Evolutionary conservation across 2,113 vertebrate genomes (phyloP), one percentile per base, ranked within the genome.

Genomic region (Gavialis gangeticus): DNA sequence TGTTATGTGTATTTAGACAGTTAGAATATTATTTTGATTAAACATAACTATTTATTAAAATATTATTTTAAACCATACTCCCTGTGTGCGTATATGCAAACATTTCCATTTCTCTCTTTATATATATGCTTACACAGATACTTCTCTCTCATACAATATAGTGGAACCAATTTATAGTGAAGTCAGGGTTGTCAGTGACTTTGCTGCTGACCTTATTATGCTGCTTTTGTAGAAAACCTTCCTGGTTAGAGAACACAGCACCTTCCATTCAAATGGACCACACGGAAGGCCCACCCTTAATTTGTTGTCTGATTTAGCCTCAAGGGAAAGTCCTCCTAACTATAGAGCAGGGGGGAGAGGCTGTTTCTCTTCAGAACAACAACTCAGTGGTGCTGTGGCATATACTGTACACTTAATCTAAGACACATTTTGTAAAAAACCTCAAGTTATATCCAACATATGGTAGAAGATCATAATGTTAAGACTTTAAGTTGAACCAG

Each of bases 371-470:
- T 97, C 93, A 96, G 79, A 93, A 94, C 94, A 97, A 95, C 76
- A 87, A 94, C 92, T 95, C 93, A 87, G 30, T 14, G 34, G 95
- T 96, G 82, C 95, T 89, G 91, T 93, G 95, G 97, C 86, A 82
- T 37, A 95, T 78, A 95, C 91, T 86, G 77, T 91, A 94, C 94
- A 82, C 80, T 96, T 98, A 98, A 98, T 98, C 94, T 96, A 97
- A 98, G 97, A 97, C 97, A 98, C 93, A 91, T 95, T 98, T 97
- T 93, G 92, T 93, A 75, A 91, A 93, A 98, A 97, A 97, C 97
- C 98, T 97, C 97, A 97, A 97, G 91, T 97, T 97, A 96, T 97
- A 97, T 79, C 93, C 97, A 97, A 96, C 98, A 98, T 97, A 97
- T 98, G 98, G 97, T 85, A 95, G 93, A 97, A 93, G 94, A 97